Conservation (phyloP, 2,888 invertebrate species). For the Homarus gammarus region DNA sequence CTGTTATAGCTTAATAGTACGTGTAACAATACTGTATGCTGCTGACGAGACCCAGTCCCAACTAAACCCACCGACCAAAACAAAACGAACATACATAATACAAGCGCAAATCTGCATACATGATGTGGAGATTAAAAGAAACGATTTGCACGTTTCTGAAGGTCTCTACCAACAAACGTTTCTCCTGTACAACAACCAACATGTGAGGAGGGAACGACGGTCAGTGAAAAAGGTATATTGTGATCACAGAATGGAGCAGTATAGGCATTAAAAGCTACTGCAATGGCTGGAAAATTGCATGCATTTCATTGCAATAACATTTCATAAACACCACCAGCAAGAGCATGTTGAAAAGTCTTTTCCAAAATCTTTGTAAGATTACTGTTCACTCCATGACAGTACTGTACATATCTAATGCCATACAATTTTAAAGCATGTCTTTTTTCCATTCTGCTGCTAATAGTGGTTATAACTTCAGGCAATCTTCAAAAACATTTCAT, state of each 20-base stretch:
- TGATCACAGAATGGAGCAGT: slow-evolving; percentile 69
- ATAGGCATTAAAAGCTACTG: slow-evolving; percentile 58
- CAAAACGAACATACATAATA: slow-evolving; percentile 64
- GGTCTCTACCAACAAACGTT: slow-evolving; percentile 63
- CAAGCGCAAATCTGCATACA: slow-evolving; percentile 62
- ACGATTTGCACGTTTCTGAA: slow-evolving; percentile 51
- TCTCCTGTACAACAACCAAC: slow-evolving; percentile 66
- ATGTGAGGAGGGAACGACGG: slow-evolving; percentile 65
- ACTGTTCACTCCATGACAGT: not conserved
- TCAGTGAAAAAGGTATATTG: slow-evolving; percentile 59
- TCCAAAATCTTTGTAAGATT: not conserved
- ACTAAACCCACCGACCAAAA: slow-evolving; percentile 60
- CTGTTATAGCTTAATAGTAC: not conserved
- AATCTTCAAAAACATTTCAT: not conserved
- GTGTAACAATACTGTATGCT: not conserved
- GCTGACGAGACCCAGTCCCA: slow-evolving; percentile 26
- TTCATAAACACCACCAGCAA: slow-evolving; percentile 18
- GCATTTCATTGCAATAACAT: slow-evolving; percentile 39
- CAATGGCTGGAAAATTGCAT: slow-evolving; percentile 55
- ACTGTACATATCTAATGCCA: not conserved
- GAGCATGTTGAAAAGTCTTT: slow-evolving; percentile 4
- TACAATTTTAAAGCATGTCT: not conserved
- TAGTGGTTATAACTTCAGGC: not conserved
- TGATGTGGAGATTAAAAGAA: slow-evolving; percentile 47
- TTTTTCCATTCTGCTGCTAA: not conserved